phyloP scores from a whole-genome alignment of 2,888 invertebrate genomes.

The Hemaris fuciformis region DNA sequence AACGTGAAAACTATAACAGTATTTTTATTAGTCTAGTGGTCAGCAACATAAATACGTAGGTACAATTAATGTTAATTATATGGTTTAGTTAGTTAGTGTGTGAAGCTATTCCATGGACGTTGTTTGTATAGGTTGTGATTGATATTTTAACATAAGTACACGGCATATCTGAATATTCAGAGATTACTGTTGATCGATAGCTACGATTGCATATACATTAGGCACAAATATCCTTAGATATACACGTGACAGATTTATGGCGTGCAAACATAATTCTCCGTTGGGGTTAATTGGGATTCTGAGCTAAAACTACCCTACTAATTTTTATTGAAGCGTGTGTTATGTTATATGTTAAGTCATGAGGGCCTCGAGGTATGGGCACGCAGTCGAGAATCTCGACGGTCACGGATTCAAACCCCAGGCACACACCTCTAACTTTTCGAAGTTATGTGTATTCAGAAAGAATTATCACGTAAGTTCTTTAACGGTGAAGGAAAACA shows the following conservation, averaged over 20 bases:
- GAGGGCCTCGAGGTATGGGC: too few species aligned
- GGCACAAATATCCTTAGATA: neutral
- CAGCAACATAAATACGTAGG: neutral
- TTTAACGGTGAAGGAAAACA: too few species aligned
- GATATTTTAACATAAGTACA: constrained; percentile 29
- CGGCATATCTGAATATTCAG: constrained; percentile 24
- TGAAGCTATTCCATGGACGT: constrained; percentile 18
- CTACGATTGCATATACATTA: constrained; percentile 6
- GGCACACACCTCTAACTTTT: too few species aligned
- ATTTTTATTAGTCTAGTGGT: neutral
- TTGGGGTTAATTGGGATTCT: neutral
- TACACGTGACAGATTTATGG: constrained; percentile 14
- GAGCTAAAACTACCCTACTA: too few species aligned
- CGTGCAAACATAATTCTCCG: neutral
- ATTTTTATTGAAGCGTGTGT: too few species aligned
- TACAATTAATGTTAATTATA: neutral
- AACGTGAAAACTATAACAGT: neutral
- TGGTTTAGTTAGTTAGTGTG: constrained; percentile 16
- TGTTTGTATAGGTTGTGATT: constrained; percentile 23
- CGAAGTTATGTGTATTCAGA: too few species aligned
- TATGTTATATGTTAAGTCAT: too few species aligned
- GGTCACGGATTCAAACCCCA: too few species aligned
- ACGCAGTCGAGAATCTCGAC: too few species aligned
- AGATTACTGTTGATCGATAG: constrained; percentile 22
- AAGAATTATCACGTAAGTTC: too few species aligned